Conservation (phyloP, 2,888 invertebrate genomes). For the Xestia xanthographa region DNA sequence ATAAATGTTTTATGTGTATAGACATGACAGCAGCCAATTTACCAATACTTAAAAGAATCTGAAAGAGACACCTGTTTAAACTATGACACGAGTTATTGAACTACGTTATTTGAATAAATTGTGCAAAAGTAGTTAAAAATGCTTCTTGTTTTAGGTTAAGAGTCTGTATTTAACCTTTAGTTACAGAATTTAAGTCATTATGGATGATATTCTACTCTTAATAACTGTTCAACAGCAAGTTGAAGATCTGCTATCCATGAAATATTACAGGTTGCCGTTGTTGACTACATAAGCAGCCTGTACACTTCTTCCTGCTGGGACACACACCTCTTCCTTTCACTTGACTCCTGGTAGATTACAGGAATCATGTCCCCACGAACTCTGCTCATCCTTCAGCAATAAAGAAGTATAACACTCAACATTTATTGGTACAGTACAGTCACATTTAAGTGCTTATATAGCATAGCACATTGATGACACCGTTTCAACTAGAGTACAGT, state of each 20-base stretch:
- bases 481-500: slow-evolving; percentile 78
- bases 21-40: not conserved
- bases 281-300: not conserved
- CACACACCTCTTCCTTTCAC: not conserved
- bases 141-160: not conserved
- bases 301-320: not conserved
- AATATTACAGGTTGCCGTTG: not conserved
- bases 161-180: not conserved
- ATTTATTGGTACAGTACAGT: slow-evolving; percentile 31
- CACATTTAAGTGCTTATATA: slow-evolving; percentile 57
- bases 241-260: too few species aligned
- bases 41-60: not conserved
- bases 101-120: slow-evolving; percentile 5
- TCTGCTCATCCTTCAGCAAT: slow-evolving; percentile 15
- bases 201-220: too few species aligned
- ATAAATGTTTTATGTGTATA: not conserved
- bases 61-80: not conserved
- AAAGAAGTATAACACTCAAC: slow-evolving; percentile 5
- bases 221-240: not conserved
- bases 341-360: not conserved
- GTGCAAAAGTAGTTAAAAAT: not conserved
- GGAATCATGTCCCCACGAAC: not conserved
- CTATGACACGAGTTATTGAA: not conserved
- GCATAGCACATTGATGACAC: slow-evolving; percentile 70
- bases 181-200: not conserved